Base-by-base conservation (phyloP, 2,888 invertebrate genomes). In the Idaea dimidiata region DNA sequence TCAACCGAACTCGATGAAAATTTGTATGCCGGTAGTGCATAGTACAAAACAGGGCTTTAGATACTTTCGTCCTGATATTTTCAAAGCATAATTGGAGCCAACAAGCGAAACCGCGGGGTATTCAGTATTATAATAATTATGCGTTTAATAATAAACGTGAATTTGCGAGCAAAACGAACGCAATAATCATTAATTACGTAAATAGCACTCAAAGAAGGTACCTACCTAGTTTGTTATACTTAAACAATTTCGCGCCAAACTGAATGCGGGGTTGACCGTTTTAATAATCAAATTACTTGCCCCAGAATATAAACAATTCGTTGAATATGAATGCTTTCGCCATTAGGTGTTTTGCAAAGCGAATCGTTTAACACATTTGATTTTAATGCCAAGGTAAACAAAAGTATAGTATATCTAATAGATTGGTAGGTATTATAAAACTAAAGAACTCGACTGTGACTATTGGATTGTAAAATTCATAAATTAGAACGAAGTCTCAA, bases 251-350 rank as follows among this genome's bases (percentile, higher is more conserved):
- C 14, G 10, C 43, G 43, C 43, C 10, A 10, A 43, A 43, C 14
- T 2, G 43, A 43, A 10, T 43, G 31, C 33, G 17, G 59, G 24
- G 59, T 32, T 32, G 59, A 61, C 62, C 55, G 16, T 59, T 62
- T 59, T 59, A 59, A 60, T 60, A 57, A 64, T 60, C 56, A 18
- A 60, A 54, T 59, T 43, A 43, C 43, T 43, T 43, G 43, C 8
- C 43, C 43, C 43, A 43, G 43, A 43, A 10, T 43, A 43, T 43
- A 43, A 43, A 43, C 43, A 8, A 43, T 43, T 43, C 43, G 43
- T 43, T 43, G 43, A 43, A 43, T 43, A 43, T 43, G 8, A 43
- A 43, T 14, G 14, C 43, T 43, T 43, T 43, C 43, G 43, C 43
- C 0, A 43, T 43, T 43, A 43, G 43, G 43, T 43, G 14, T 43